Percentiles rank a stretch among this genome's conserved stretches.
Conservation (phyloP, 2,888 invertebrate species). For the Argynnis bischoffii region DNA sequence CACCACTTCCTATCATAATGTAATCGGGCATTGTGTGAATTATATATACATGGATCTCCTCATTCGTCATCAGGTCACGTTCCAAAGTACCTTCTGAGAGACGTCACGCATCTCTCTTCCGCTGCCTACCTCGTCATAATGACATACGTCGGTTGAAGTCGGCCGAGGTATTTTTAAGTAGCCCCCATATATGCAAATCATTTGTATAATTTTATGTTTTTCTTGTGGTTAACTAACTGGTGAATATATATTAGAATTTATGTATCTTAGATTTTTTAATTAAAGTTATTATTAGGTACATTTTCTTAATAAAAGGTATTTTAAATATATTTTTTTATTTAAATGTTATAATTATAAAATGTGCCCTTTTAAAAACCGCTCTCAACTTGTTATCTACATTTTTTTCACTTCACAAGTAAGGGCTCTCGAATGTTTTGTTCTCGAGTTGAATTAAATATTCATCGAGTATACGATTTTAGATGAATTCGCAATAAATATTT, state of each 20-base stretch:
- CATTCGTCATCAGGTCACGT: slow-evolving; percentile 62
- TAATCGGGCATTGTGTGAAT: slow-evolving; percentile 44
- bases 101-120: slow-evolving; percentile 75
- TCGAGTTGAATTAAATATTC: slow-evolving; percentile 16
- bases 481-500: slow-evolving; percentile 12
- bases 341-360: neutral
- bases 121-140: slow-evolving; percentile 57
- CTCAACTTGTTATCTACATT: neutral
- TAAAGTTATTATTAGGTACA: no score
- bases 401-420: slow-evolving; percentile 5
- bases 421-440: slow-evolving; percentile 11
- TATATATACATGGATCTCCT: slow-evolving; percentile 46
- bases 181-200: slow-evolving; percentile 39
- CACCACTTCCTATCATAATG: slow-evolving; percentile 26
- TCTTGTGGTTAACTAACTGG: neutral
- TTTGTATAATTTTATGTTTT: slow-evolving; percentile 24
- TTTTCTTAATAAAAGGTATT: no score
- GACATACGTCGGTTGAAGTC: slow-evolving; percentile 40
- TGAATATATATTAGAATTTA: slow-evolving; percentile 7
- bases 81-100: slow-evolving; percentile 59
- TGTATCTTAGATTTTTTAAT: neutral
- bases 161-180: slow-evolving; percentile 43
- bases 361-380: neutral
- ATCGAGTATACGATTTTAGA: slow-evolving; percentile 1
- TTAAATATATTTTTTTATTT: neutral